Base-by-base conservation (phyloP, 2,113 vertebrate species). In the Ceyx melanurus region DNA sequence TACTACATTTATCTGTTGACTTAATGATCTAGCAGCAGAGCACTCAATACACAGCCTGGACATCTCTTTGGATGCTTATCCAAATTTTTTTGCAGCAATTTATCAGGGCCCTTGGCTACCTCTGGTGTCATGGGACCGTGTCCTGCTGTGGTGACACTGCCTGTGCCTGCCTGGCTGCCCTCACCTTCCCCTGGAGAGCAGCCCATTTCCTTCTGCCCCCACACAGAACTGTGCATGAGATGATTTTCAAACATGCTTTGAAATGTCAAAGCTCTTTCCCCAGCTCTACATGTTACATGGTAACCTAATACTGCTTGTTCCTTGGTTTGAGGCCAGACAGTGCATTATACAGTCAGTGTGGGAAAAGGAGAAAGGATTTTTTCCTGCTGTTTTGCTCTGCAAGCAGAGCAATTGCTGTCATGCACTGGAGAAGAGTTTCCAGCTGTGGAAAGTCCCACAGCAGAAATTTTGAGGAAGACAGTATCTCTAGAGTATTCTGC, bases 101-200 rank as follows among this genome's bases (percentile, higher is more conserved):
- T 84, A 1, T 48, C n/a, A 31, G 53, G 29, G 16, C 10, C 11
- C 4, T 60, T 76, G 46, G 13, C 20, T 79, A 50, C 6, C 20
- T 60, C 43, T 64, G 45, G 14, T 61, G 45, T 53, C 0, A 0
- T 68, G 50, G 62, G 40, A 40, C 35, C 4, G 1, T 54, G 45
- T 31, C 43, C 5, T 66, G 29, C 37, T 2, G 0, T 42, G 37
- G 51, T 2, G 1, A 10, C 21, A 6, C 33, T 76, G 56, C 25
- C 33, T 15, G 12, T 18, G 29, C 65, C 20, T 53, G 48, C 43
- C 42, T 60, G 50, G 19, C 64, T 66, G 33, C 33, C 53, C 46
- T 72, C 11, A 3, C 16, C 26, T 50, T 46, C 7, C 33, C 48
- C 43, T 28, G 33, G 19, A 48, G 33, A 78, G 18, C 21, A 71